A percentile compares a stretch with the other conserved stretches of the same genome.
Evolutionary conservation across 2,797 vertebrate genomes (phyloP).

Genomic region (Poeciliopsis presidionis): DNA sequence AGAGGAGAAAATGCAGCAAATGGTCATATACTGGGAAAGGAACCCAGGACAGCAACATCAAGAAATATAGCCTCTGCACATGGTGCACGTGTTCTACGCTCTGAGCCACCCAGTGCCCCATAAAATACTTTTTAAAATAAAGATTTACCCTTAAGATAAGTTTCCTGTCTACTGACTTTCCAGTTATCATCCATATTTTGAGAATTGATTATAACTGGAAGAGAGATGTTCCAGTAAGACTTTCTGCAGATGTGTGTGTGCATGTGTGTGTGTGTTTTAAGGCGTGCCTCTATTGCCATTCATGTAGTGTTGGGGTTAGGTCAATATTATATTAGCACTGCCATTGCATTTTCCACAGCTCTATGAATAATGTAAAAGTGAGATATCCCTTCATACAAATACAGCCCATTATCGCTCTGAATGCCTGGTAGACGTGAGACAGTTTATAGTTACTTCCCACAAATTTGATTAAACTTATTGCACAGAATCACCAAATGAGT

Average conservation of each 20-base stretch:
- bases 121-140: constrained; percentile 25
- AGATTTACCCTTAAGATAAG: constrained; percentile 65
- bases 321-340: constrained; percentile 81
- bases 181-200: constrained; percentile 63
- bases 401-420: constrained; percentile 72
- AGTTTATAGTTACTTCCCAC: constrained; percentile 59
- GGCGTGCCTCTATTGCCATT: constrained; percentile 71
- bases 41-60: too few species aligned
- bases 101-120: background rate
- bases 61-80: too few species aligned
- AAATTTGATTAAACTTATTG: constrained; percentile 77
- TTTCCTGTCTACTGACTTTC: constrained; percentile 65
- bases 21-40: too few species aligned
- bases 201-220: constrained; percentile 75
- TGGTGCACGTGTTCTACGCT: too few species aligned
- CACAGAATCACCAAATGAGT: constrained; percentile 59
- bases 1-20: too few species aligned
- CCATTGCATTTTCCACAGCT: constrained; percentile 76
- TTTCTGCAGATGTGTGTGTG: constrained; percentile 30
- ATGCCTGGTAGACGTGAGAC: constrained; percentile 66
- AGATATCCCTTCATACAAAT: constrained; percentile 78
- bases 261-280: constrained; percentile 35
- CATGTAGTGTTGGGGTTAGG: constrained; percentile 75
- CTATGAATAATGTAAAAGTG: constrained; percentile 81
- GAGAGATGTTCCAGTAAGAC: constrained; percentile 73